Evolutionary conservation across 2,888 invertebrate species (phyloP).

Genomic region (Athalia cordata): DNA sequence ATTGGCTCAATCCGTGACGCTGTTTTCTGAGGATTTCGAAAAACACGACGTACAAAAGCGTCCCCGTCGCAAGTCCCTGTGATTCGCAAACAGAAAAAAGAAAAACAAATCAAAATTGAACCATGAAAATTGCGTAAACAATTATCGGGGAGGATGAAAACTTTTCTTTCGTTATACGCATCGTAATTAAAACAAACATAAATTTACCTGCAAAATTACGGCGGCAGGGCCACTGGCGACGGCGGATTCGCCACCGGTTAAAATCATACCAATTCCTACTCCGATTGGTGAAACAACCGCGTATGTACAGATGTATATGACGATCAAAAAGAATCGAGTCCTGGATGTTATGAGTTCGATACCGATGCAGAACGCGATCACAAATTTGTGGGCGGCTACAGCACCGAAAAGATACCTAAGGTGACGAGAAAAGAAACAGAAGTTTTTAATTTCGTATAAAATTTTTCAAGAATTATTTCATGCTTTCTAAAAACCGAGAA

Average conservation of each 20-base stretch:
- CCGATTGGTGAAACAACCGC: constrained; percentile 88
- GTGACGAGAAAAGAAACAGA: constrained; percentile 52
- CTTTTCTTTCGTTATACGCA: no score
- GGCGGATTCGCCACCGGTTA: constrained; percentile 78
- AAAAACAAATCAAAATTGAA: neutral
- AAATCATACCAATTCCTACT: constrained; percentile 83
- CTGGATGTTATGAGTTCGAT: constrained; percentile 86
- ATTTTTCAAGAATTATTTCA: neutral
- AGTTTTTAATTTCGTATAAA: constrained; percentile 1
- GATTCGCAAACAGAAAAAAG: constrained; percentile 47
- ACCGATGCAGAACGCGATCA: constrained; percentile 92
- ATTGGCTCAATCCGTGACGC: constrained; percentile 79
- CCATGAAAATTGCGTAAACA: neutral
- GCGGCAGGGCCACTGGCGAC: constrained; percentile 77
- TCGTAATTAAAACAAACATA: neutral
- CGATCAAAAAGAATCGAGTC: constrained; percentile 78
- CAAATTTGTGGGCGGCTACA: constrained; percentile 89
- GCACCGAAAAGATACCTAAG: constrained; percentile 88
- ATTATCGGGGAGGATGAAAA: neutral
- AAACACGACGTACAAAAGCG: constrained; percentile 96
- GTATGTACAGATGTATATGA: constrained; percentile 84
- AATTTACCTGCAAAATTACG: constrained; percentile 65
- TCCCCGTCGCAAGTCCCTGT: constrained; percentile 94
- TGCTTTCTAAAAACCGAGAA: neutral
- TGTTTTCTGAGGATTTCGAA: constrained; percentile 89